Percentiles rank a stretch among this genome's conserved stretches.
phyloP scores from a whole-genome alignment of 2,113 vertebrate genomes.

The Eidolon helvum region DNA sequence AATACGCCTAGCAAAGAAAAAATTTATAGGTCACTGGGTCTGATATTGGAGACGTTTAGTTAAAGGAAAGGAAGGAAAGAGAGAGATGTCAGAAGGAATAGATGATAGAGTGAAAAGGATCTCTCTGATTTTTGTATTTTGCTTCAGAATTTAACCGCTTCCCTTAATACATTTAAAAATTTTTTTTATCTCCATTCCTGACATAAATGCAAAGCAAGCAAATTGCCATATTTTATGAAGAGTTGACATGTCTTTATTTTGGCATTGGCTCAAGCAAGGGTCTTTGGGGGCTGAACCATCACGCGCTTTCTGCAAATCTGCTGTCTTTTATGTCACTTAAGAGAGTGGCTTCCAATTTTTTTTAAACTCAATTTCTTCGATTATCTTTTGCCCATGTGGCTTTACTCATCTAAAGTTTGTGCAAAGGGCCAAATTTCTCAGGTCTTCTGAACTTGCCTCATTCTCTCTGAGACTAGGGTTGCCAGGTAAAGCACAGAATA shows the following conservation, averaged over 20 bases:
- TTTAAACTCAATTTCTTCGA: not conserved
- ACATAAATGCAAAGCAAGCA: slow-evolving; percentile 27
- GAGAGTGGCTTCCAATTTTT: not conserved
- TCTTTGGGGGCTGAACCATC: not conserved
- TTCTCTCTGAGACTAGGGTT: not conserved
- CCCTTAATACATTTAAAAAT: not conserved
- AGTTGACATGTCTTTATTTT: not conserved
- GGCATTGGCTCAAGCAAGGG: not conserved
- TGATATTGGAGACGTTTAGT: not conserved
- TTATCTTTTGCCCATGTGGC: not conserved
- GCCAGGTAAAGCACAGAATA: not conserved
- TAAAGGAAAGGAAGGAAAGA: not conserved
- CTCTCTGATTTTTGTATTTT: slow-evolving; percentile 4
- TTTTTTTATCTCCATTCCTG: not conserved
- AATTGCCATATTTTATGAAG: not conserved
- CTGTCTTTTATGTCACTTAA: not conserved
- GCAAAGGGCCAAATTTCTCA: not conserved
- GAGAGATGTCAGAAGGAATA: not conserved
- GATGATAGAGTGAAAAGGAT: not conserved
- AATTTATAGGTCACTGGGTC: not conserved
- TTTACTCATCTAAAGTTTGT: not conserved
- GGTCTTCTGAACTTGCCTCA: not conserved
- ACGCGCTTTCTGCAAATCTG: not conserved
- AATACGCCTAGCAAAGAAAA: not conserved
- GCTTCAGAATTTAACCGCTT: not conserved